These are phyloP conservation scores for Lagocephalus sceleratus DNA, from an alignment of 2,797 vertebrate species.

Conservation along the genomic window DNA sequence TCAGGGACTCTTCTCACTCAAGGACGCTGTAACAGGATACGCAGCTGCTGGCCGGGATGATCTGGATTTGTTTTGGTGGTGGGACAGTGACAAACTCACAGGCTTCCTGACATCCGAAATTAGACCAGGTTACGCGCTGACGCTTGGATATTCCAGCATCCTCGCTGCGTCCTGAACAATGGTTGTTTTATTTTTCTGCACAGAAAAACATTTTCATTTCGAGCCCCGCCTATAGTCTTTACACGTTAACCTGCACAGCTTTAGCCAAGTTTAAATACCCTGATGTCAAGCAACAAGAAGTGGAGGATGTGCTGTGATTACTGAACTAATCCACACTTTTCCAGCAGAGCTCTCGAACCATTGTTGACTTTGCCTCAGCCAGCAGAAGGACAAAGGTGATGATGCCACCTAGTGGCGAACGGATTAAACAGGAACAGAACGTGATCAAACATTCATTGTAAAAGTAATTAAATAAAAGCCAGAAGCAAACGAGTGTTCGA, in stretches of 20 bases:
- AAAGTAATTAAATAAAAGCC: not conserved
- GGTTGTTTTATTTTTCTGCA: not conserved
- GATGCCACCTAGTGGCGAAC: constrained; percentile 48
- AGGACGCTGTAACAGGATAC: constrained; percentile 30
- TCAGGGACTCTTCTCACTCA: constrained; percentile 25
- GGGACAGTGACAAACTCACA: not conserved
- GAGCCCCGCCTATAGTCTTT: constrained; percentile 13
- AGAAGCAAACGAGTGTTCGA: not conserved
- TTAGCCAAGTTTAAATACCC: not conserved
- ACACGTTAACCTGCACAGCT: not conserved
- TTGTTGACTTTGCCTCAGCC: no score
- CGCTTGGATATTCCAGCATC: not conserved
- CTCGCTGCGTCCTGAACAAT: not conserved
- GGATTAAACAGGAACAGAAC: constrained; percentile 10
- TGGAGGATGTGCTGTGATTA: no score
- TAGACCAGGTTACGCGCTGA: not conserved
- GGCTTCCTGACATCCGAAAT: constrained; percentile 14
- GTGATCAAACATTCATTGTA: not conserved
- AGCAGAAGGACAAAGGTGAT: constrained; percentile 14
- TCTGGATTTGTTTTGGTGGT: constrained; percentile 1
- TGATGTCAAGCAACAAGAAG: not conserved
- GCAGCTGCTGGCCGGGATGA: constrained; percentile 23
- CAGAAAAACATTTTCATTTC: not conserved
- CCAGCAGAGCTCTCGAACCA: no score
- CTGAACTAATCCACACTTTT: no score